phyloP scores from a whole-genome alignment of 2,888 invertebrate genomes.

The Catocala fraxini region DNA sequence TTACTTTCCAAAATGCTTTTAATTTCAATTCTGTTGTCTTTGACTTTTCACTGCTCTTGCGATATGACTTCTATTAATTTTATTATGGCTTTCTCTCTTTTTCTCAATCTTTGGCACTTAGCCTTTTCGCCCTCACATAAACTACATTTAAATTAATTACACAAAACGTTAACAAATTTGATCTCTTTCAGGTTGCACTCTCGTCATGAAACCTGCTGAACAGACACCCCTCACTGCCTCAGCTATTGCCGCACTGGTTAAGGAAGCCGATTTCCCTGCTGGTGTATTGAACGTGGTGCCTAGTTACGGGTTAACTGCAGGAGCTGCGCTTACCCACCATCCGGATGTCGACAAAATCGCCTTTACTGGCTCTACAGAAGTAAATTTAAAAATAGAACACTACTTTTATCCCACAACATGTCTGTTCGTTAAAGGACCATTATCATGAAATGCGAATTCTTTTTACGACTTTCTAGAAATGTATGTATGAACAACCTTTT shows the following conservation, averaged over 20 bases:
- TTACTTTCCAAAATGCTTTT: too few relatives aligned
- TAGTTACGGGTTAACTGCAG: conserved; percentile 93
- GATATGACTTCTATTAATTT: too few relatives aligned
- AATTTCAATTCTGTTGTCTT: too few relatives aligned
- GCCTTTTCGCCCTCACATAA: too few relatives aligned
- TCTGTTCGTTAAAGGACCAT: too few relatives aligned
- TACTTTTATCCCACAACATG: too few relatives aligned
- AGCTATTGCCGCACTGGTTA: conserved; percentile 93
- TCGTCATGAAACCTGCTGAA: conserved; percentile 97
- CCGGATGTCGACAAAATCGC: conserved; percentile 94
- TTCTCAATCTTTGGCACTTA: too few relatives aligned
- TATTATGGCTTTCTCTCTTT: too few relatives aligned
- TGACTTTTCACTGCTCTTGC: too few relatives aligned
- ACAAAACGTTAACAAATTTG: not conserved
- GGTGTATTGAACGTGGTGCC: conserved; percentile 97
- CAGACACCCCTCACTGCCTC: conserved; percentile 97
- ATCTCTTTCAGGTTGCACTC: conserved; percentile 88
- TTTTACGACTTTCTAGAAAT: too few relatives aligned
- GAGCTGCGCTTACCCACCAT: conserved; percentile 92
- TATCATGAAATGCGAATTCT: too few relatives aligned
- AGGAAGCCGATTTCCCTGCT: conserved; percentile 96
- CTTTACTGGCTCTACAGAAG: conserved; percentile 88
- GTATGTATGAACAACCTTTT: too few relatives aligned
- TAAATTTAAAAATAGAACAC: conserved; percentile 32
- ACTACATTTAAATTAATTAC: not conserved